Evolutionary conservation across 2,888 invertebrate species (phyloP).

Genomic region (Tenthredo scrophulariae): DNA sequence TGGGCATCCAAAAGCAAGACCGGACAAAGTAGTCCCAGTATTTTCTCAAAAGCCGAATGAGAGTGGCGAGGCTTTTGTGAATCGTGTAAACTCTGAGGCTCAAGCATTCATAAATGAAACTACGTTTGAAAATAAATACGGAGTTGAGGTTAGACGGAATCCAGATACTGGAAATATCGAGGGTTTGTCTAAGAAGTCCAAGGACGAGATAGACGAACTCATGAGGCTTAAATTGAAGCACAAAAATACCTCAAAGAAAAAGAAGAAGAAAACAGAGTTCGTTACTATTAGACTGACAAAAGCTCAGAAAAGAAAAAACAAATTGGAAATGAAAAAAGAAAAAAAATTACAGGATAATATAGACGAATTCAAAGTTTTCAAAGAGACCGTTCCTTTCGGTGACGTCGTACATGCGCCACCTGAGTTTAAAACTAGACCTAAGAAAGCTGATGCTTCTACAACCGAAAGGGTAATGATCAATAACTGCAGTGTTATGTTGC

Average conservation of each 20-base stretch:
- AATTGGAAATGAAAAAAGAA: conserved; percentile 79
- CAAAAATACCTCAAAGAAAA: conserved; percentile 73
- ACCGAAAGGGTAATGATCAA: conserved; percentile 76
- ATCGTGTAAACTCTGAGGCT: conserved; percentile 84
- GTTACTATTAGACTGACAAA: conserved; percentile 76
- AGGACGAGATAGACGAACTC: conserved; percentile 80
- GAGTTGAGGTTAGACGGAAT: conserved; percentile 81
- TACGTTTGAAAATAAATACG: conserved; percentile 82
- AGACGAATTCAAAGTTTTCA: conserved; percentile 79
- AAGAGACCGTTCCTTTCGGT: conserved; percentile 87
- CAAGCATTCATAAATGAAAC: conserved; percentile 82
- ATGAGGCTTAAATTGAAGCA: conserved; percentile 76
- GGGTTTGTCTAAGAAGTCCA: conserved; percentile 78
- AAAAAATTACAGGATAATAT: conserved; percentile 74
- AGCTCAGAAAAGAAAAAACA: conserved; percentile 80
- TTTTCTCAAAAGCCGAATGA: conserved; percentile 84
- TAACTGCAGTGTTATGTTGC: conserved; percentile 46
- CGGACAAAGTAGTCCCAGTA: conserved; percentile 79
- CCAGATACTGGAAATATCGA: conserved; percentile 79
- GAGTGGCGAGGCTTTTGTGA: conserved; percentile 82
- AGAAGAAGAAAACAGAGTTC: conserved; percentile 71
- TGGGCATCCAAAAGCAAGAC: conserved; percentile 67
- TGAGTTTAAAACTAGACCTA: conserved; percentile 80
- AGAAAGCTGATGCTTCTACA: conserved; percentile 77
- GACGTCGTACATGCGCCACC: conserved; percentile 89